These are phyloP conservation scores for Sigmodon hispidus DNA, from an alignment of 2,113 vertebrate species.

Conservation along the genomic window DNA sequence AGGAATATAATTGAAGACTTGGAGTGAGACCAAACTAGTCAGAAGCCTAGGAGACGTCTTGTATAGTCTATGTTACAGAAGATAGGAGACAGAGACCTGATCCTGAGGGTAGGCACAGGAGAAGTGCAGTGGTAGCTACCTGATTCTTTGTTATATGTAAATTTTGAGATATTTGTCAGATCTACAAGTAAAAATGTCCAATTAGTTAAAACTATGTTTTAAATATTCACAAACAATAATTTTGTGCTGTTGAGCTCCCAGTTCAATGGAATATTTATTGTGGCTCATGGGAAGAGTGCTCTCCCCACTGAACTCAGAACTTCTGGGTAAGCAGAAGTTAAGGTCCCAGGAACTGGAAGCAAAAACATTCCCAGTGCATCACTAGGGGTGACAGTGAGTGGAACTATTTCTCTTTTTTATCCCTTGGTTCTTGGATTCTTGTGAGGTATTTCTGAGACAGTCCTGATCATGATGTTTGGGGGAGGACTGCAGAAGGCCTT, in stretches of 20 bases:
- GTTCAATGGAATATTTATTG: not conserved
- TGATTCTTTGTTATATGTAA: not conserved
- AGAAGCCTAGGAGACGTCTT: not conserved
- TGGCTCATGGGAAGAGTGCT: not conserved
- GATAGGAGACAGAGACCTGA: not conserved
- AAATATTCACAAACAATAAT: not conserved
- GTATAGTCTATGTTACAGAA: not conserved
- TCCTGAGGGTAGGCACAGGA: not conserved
- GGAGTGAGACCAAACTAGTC: not conserved
- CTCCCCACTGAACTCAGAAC: not conserved
- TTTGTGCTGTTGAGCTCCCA: not conserved
- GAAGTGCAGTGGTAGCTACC: not conserved
- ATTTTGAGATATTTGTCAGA: not conserved
- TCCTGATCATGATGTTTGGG: not conserved
- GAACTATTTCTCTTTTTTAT: not conserved
- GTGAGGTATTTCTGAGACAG: not conserved
- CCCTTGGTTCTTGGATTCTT: not conserved
- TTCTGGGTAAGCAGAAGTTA: not conserved
- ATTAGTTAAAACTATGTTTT: not conserved
- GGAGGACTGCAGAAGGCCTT: not conserved
- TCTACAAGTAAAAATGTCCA: not conserved
- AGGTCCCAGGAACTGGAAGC: not conserved
- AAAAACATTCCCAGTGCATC: not conserved
- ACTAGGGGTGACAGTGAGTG: not conserved
- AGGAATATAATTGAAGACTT: not conserved